phyloP scores from a whole-genome alignment of 2,797 vertebrate genomes.

The Pachyuromys duprasi region DNA sequence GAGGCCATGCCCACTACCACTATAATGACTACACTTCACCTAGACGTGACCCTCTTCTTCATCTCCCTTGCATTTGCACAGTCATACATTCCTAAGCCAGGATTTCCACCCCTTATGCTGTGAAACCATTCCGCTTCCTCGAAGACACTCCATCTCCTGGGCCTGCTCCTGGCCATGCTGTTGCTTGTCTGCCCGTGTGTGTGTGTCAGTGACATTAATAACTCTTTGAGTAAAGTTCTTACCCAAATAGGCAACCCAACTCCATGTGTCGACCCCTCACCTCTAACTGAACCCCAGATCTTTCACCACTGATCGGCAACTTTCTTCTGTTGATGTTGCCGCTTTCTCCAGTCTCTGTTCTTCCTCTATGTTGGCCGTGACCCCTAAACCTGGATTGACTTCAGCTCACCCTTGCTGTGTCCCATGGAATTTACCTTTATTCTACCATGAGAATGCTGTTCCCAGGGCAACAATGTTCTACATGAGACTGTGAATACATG shows the following conservation, averaged over 20 bases:
- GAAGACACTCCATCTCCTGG: not conserved
- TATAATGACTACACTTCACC: too few species aligned
- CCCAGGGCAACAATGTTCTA: constrained; percentile 8
- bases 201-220: not conserved
- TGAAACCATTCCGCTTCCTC: not conserved
- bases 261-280: not conserved
- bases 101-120: not conserved
- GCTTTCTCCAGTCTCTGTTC: not conserved
- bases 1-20: not conserved
- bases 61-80: not conserved
- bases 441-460: constrained; percentile 37
- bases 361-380: not conserved
- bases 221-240: not conserved
- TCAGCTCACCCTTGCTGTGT: not conserved
- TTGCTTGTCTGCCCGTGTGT: not conserved
- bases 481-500: not conserved
- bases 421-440: not conserved
- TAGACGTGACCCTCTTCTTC: not conserved
- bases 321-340: too few species aligned
- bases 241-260: not conserved
- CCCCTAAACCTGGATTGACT: not conserved
- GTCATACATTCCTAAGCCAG: not conserved
- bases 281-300: not conserved
- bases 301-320: not conserved
- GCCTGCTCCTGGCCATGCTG: not conserved